phyloP scores from a whole-genome alignment of 2,888 invertebrate genomes.

The Darwinula stevensoni region DNA sequence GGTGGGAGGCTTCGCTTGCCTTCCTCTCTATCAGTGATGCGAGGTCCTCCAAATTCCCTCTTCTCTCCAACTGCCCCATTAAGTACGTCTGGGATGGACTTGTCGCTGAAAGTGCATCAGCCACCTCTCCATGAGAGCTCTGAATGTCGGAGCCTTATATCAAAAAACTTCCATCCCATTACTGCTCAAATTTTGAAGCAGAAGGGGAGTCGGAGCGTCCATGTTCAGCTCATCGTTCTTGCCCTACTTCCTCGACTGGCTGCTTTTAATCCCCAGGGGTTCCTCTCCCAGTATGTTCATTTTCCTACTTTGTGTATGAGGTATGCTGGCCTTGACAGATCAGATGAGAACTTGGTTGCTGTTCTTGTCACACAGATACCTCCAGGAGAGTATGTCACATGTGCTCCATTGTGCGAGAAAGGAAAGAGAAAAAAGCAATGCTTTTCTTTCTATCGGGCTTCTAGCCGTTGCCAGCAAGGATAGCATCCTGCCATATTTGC shows the following conservation, averaged over 20 bases:
- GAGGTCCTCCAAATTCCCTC: too few species aligned
- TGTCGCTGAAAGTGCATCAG: too few species aligned
- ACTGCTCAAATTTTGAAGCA: constrained; percentile 41
- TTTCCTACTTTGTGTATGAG: too few species aligned
- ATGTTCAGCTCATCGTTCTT: constrained; percentile 61
- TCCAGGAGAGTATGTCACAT: constrained; percentile 42
- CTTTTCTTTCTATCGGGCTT: constrained; percentile 66
- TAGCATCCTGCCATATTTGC: constrained; percentile 45
- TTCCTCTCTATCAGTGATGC: too few species aligned
- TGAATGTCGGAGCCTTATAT: background rate
- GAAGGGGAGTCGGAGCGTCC: constrained; percentile 33
- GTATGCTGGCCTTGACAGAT: too few species aligned
- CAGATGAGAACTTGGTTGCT: too few species aligned
- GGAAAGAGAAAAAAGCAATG: constrained; percentile 55
- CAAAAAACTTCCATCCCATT: background rate
- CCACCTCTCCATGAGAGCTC: too few species aligned
- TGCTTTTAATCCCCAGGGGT: constrained; percentile 59
- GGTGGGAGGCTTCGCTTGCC: too few species aligned
- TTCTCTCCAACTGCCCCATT: too few species aligned
- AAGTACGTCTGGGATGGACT: too few species aligned
- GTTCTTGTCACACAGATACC: too few species aligned
- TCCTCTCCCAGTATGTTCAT: constrained; percentile 25
- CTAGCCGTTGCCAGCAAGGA: constrained; percentile 62
- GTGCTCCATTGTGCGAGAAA: constrained; percentile 41
- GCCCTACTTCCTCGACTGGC: constrained; percentile 66